phyloP scores from a whole-genome alignment of 2,888 invertebrate genomes.

The Glaucopsyche alexis region DNA sequence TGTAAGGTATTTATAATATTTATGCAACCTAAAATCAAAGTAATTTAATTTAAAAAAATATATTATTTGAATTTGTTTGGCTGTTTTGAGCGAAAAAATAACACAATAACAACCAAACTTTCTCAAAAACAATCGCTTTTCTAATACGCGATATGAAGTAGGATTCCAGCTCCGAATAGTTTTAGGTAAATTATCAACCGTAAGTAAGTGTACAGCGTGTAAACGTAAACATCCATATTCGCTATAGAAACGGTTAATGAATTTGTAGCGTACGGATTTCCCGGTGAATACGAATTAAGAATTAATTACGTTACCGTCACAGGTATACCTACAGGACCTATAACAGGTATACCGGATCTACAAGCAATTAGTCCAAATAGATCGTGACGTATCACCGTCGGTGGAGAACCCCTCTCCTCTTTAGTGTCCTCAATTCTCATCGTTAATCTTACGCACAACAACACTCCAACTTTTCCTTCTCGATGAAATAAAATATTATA shows the following conservation, averaged over 20 bases:
- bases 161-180: too few relatives aligned
- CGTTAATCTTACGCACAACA: slow-evolving; percentile 75
- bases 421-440: slow-evolving; percentile 57
- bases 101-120: too few relatives aligned
- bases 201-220: slow-evolving; percentile 33
- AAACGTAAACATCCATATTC: slow-evolving; percentile 35
- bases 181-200: background rate
- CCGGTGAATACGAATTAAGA: slow-evolving; percentile 39
- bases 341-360: slow-evolving; percentile 50
- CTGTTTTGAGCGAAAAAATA: too few relatives aligned
- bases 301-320: slow-evolving; percentile 58
- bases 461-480: slow-evolving; percentile 56
- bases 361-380: slow-evolving; percentile 58
- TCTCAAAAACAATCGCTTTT: too few relatives aligned
- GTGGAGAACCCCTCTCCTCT: slow-evolving; percentile 39
- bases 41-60: too few relatives aligned
- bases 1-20: too few relatives aligned
- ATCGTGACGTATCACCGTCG: slow-evolving; percentile 44
- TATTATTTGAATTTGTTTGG: too few relatives aligned
- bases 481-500: slow-evolving; percentile 54
- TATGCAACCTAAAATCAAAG: too few relatives aligned
- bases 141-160: too few relatives aligned
- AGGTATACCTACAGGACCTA: slow-evolving; percentile 48
- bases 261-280: slow-evolving; percentile 39
- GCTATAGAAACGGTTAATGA: slow-evolving; percentile 42